Percentiles rank a stretch among this genome's conserved stretches.
These are phyloP conservation scores for Candidula unifasciata DNA, from an alignment of 2,888 invertebrate genomes.

Conservation along the genomic window DNA sequence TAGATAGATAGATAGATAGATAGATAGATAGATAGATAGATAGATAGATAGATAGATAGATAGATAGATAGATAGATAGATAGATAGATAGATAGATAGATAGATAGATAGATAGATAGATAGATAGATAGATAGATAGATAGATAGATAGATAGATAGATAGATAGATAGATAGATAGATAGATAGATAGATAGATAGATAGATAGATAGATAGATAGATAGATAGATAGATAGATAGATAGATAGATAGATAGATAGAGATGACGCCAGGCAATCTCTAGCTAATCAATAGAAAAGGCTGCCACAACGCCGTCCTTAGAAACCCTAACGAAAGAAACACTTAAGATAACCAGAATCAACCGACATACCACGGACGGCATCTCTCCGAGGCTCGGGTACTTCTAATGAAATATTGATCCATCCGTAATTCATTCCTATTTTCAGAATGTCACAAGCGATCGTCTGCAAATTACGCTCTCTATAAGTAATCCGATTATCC, in stretches of 20 bases:
- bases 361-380: too few relatives aligned
- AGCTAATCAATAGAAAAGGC: not conserved
- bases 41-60: conserved; percentile 31
- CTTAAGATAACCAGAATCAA: too few relatives aligned
- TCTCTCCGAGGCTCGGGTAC: too few relatives aligned
- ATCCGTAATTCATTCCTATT: too few relatives aligned
- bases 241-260: conserved; percentile 28
- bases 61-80: conserved; percentile 23
- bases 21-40: conserved; percentile 22
- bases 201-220: conserved; percentile 13
- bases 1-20: not conserved
- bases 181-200: conserved; percentile 15
- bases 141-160: conserved; percentile 39
- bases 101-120: conserved; percentile 6
- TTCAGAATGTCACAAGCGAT: not conserved
- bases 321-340: too few relatives aligned
- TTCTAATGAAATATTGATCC: too few relatives aligned
- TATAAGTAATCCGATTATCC: too few relatives aligned
- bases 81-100: conserved; percentile 5
- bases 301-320: too few relatives aligned
- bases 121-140: conserved; percentile 21
- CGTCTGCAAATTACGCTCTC: not conserved
- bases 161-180: conserved; percentile 15
- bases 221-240: not conserved
- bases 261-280: not conserved